Percentiles rank a stretch among this genome's conserved stretches.
phyloP scores from a whole-genome alignment of 2,888 invertebrate species.

The Maniola hyperantus region DNA sequence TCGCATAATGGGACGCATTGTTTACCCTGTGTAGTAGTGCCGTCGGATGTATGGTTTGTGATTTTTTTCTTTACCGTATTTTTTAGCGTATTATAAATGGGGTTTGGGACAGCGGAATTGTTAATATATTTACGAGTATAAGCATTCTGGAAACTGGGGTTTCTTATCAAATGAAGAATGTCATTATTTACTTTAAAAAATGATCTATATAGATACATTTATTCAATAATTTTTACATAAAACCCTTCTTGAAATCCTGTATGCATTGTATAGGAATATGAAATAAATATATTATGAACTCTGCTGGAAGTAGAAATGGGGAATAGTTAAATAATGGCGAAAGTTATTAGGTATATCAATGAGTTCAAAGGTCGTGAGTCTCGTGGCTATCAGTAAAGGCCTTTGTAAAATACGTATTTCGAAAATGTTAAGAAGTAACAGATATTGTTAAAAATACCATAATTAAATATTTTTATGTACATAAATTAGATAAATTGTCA shows the following conservation, averaged over 20 bases:
- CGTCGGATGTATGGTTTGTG: constrained; percentile 38
- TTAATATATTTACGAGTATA: constrained; percentile 30
- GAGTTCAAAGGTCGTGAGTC: constrained; percentile 35
- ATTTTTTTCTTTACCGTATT: constrained; percentile 32
- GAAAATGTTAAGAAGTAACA: constrained; percentile 35
- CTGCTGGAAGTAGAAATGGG: constrained; percentile 22
- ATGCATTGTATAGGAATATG: not conserved
- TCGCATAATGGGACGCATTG: constrained; percentile 32
- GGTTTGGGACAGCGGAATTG: constrained; percentile 29
- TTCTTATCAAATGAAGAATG: not conserved
- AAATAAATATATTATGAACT: constrained; percentile 32
- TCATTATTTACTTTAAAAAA: constrained; percentile 1
- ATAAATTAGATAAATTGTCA: constrained; percentile 41
- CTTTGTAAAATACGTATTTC: constrained; percentile 41
- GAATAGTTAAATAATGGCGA: constrained; percentile 14
- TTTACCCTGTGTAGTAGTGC: constrained; percentile 32
- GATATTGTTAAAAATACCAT: constrained; percentile 36
- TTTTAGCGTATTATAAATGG: constrained; percentile 25
- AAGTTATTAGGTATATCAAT: constrained; percentile 19
- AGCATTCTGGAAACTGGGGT: not conserved
- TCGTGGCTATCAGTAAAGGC: constrained; percentile 33
- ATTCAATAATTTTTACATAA: not conserved
- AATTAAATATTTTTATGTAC: constrained; percentile 37
- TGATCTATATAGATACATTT: not conserved
- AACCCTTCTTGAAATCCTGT: not conserved